Percentiles rank a stretch among this genome's conserved stretches.
phyloP scores from a whole-genome alignment of 2,888 invertebrate genomes.

The Luffia ferchaultella region DNA sequence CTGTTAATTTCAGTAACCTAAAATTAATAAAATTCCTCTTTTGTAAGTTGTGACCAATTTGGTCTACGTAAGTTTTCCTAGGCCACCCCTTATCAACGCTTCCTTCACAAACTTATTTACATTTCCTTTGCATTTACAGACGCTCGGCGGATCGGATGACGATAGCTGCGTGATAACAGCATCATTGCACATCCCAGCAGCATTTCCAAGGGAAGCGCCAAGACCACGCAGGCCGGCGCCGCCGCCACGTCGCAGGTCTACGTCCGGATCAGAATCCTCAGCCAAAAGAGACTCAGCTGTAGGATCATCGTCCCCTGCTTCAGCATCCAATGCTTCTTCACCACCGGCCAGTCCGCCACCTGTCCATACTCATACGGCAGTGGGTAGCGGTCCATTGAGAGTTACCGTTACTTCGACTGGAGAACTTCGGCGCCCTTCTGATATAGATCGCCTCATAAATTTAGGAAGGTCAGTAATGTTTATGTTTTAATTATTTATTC shows the following conservation, averaged over 20 bases:
- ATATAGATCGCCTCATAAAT: constrained; percentile 40
- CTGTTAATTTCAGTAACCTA: no score
- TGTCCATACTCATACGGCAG: constrained; percentile 25
- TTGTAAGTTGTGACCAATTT: no score
- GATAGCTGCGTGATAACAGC: constrained; percentile 77
- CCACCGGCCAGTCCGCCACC: constrained; percentile 64
- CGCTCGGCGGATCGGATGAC: constrained; percentile 69
- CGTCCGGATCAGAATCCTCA: constrained; percentile 44
- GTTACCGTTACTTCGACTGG: constrained; percentile 71
- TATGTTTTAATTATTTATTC: constrained; percentile 11
- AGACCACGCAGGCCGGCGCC: constrained; percentile 32
- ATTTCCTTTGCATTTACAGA: constrained; percentile 28
- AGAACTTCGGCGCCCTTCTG: constrained; percentile 54
- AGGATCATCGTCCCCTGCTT: constrained; percentile 58
- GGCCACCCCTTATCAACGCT: no score
- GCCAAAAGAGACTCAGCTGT: constrained; percentile 67
- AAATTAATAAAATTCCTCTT: no score
- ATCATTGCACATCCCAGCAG: constrained; percentile 79
- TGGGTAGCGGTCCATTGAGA: constrained; percentile 28
- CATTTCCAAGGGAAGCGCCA: constrained; percentile 63
- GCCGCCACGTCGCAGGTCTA: constrained; percentile 10
- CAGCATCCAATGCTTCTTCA: constrained; percentile 31
- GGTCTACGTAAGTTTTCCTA: no score
- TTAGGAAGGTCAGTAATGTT: constrained; percentile 30
- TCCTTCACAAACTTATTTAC: no score